A percentile compares a stretch with the other conserved stretches of the same genome.
phyloP scores from a whole-genome alignment of 2,888 invertebrate species.

The Eupithecia subumbrata region DNA sequence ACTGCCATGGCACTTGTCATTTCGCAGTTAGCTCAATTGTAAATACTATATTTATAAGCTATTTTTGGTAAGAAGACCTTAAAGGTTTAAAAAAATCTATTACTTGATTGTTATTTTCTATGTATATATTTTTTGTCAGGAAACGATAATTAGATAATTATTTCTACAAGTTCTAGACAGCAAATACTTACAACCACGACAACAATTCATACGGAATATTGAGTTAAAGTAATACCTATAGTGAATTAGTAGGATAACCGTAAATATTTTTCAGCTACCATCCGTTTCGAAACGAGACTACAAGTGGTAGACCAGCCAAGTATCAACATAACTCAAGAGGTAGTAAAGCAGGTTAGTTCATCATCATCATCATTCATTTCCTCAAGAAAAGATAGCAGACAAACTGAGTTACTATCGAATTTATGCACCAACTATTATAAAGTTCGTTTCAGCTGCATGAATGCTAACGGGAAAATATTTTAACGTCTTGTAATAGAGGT shows the following conservation, averaged over 20 bases:
- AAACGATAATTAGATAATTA: too few relatives aligned
- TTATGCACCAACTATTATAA: background rate
- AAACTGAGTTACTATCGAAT: background rate
- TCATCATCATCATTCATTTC: background rate
- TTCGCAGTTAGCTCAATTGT: too few relatives aligned
- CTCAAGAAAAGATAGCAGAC: background rate
- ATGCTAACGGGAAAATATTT: background rate
- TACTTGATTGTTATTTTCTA: too few relatives aligned
- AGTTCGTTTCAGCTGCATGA: background rate
- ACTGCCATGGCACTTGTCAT: too few relatives aligned
- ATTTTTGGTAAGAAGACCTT: too few relatives aligned
- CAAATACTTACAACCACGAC: too few relatives aligned
- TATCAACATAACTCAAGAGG: constrained; percentile 48
- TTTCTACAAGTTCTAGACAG: too few relatives aligned
- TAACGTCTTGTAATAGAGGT: too few relatives aligned
- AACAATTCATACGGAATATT: background rate
- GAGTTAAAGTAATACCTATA: too few relatives aligned
- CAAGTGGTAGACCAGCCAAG: constrained; percentile 78
- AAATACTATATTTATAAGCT: too few relatives aligned
- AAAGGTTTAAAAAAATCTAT: too few relatives aligned
- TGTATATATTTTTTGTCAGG: too few relatives aligned
- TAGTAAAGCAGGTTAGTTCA: constrained; percentile 65
- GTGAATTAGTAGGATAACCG: background rate
- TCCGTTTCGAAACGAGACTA: constrained; percentile 85
- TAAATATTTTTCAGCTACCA: constrained; percentile 77